Base-by-base conservation (phyloP, 2,113 vertebrate species). In the Tetraodon nigroviridis region DNA sequence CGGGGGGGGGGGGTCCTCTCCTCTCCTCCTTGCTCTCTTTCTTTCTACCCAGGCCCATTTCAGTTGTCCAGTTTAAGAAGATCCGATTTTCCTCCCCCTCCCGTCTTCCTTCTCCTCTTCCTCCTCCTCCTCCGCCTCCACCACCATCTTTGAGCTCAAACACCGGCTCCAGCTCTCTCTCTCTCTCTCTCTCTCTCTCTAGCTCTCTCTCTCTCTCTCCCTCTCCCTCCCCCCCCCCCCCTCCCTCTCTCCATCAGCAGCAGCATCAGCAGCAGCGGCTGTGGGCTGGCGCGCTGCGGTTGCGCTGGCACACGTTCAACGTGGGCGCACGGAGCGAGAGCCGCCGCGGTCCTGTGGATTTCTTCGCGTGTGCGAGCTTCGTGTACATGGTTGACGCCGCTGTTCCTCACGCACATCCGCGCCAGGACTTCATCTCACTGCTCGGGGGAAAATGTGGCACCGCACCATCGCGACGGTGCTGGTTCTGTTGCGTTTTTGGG, bases 371-470 rank as follows among this genome's bases (percentile, higher is more conserved):
- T 81, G 87, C 83, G 75, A 37, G 32, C 32, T 85, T 86, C 74
- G 90, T 83, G 86, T 85, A 58, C 77, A 86, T 86, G 86, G 14
- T 76, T 81, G 59, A 87, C 89, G 86, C 90, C 89, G 92, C 87
- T 78, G 24, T 16, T 55, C 79, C 86, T 88, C 87, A 84, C 69
- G 82, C 89, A 84, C 88, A 86, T 86, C 86, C 89, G 87, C 75
- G 84, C 83, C 90, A 91, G 92, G 91, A 90, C 80, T 90, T 92
- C 85, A 87, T 91, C 75, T 76, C 83, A 89, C 79, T 90, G 85
- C 86, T 87, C 89, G 89, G 87, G 80, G 90, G 91, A 93, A 89
- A 76, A 98, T 98, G 95, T 93, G 92, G 89, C 92, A 89, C 80
- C 90, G 79, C 81, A 63, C 84, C 78, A 63, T 76, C 71, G 78